A percentile compares a stretch with the other conserved stretches of the same genome.
Evolutionary conservation across 2,113 vertebrate species (phyloP).

Genomic region (Brachypteracias leptosomus): DNA sequence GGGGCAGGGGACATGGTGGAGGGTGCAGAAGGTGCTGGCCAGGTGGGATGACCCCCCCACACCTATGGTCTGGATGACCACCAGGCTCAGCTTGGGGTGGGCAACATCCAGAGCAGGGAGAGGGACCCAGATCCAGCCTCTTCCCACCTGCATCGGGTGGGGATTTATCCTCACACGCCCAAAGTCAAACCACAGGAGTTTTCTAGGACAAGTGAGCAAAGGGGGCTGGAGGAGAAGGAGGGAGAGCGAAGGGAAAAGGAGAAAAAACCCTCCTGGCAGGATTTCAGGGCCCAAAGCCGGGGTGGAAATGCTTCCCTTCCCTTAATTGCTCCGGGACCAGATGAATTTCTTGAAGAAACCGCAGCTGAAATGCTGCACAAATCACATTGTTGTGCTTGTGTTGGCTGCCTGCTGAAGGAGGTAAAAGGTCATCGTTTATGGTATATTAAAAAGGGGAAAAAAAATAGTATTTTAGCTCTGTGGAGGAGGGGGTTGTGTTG

Average conservation of each 20-base stretch:
- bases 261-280: slow-evolving; percentile 3
- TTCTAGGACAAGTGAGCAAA: neutral
- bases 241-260: neutral
- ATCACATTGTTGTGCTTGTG: slow-evolving; percentile 50
- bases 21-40: neutral
- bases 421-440: slow-evolving; percentile 38
- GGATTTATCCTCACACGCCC: neutral
- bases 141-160: neutral
- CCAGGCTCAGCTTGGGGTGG: fast-evolving
- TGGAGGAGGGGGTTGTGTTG: neutral
- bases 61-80: fast-evolving
- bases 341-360: slow-evolving; percentile 58
- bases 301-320: slow-evolving; percentile 52
- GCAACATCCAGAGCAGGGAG: neutral
- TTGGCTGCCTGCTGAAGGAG: slow-evolving; percentile 47
- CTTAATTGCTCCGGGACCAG: slow-evolving; percentile 50
- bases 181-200: neutral
- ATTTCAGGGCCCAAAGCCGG: slow-evolving; percentile 30
- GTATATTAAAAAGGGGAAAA: neutral
- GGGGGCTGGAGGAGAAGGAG: neutral
- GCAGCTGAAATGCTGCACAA: slow-evolving; percentile 18
- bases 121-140: fast-evolving
- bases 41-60: neutral
- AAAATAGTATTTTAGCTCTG: neutral
- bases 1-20: neutral